phyloP scores from a whole-genome alignment of 2,797 vertebrate genomes.

The Philypnodon macrostomus region DNA sequence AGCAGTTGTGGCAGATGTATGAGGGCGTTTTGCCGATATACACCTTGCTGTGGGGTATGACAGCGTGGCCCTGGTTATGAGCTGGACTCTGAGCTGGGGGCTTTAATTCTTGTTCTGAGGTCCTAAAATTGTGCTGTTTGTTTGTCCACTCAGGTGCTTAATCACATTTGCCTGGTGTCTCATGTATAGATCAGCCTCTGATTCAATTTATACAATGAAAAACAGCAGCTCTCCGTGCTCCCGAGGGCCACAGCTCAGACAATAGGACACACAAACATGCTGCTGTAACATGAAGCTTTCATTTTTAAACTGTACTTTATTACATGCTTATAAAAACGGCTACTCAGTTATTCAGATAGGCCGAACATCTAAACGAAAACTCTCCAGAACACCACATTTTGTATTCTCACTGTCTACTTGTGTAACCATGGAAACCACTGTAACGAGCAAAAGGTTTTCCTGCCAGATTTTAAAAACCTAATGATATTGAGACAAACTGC shows the following conservation, averaged over 20 bases:
- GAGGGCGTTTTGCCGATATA: too few species aligned
- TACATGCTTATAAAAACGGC: not conserved
- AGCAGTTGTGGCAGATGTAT: too few species aligned
- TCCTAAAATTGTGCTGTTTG: constrained; percentile 24
- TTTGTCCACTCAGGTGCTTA: constrained; percentile 37
- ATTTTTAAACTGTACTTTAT: not conserved
- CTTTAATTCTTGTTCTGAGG: constrained; percentile 42
- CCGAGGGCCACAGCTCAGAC: constrained; percentile 26
- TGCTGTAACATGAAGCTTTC: not conserved
- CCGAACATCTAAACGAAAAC: too few species aligned
- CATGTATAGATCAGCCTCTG: constrained; percentile 46
- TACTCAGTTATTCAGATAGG: not conserved
- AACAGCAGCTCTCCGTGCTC: constrained; percentile 23
- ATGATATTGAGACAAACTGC: too few species aligned
- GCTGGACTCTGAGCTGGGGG: constrained; percentile 19
- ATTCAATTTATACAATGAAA: constrained; percentile 56
- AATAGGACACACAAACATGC: constrained; percentile 33
- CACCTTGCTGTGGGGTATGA: too few species aligned
- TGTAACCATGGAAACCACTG: not conserved
- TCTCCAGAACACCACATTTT: too few species aligned
- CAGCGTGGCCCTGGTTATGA: too few species aligned
- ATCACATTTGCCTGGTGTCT: constrained; percentile 51
- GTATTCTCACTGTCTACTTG: too few species aligned
- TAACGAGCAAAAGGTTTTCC: not conserved
- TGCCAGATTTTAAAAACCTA: not conserved